Evolutionary conservation across 2,797 vertebrate species (phyloP), one percentile per base, ranked within the genome.

Genomic region (Nannoperca obscura): DNA sequence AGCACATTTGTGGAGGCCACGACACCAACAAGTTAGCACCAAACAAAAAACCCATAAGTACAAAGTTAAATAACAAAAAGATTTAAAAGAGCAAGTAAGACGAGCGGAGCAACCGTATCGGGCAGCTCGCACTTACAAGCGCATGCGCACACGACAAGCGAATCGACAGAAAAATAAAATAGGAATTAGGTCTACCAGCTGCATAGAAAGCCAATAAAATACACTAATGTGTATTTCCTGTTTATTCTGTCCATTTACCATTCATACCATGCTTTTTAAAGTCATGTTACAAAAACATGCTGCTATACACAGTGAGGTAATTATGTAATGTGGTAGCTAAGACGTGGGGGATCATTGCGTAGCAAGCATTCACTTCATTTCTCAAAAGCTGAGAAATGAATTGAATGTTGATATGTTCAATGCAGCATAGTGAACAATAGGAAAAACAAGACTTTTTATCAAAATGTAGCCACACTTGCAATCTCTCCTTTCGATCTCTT

Each of bases 401-500:
- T 27, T 27, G 24, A 27, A 27, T 27, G 24, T 27, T 27, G 60
- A 78, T 81, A 20, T 71, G n/a, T 58, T 66, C 64, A 6, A 44
- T 61, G 57, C 74, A 64, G 58, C 49, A 53, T 24, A 12, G 54
- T 61, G 34, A 67, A 27, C 74, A 79, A 82, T 14, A 32, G 32
- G 17, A 66, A 42, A 68, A 53, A 73, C 24, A 30, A 67, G 42
- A 67, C n/a, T 42, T 77, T 71, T 61, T 61, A 72, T 82, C 64
- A 69, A 65, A 74, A 63, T 47, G 19, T 34, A 12, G 17, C 40
- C 17, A 15, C 14, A 52, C 40, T 34, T 46, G 24, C 71, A 38
- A 72, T 88, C 74, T 74, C 57, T 69, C 55, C 57, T 81, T 70
- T 62, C 6, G 1, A 60, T 82, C 63, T 68, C 40, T 75, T 55